Conservation (phyloP, 2,113 vertebrate genomes). For the Hyperopisus bebe region DNA sequence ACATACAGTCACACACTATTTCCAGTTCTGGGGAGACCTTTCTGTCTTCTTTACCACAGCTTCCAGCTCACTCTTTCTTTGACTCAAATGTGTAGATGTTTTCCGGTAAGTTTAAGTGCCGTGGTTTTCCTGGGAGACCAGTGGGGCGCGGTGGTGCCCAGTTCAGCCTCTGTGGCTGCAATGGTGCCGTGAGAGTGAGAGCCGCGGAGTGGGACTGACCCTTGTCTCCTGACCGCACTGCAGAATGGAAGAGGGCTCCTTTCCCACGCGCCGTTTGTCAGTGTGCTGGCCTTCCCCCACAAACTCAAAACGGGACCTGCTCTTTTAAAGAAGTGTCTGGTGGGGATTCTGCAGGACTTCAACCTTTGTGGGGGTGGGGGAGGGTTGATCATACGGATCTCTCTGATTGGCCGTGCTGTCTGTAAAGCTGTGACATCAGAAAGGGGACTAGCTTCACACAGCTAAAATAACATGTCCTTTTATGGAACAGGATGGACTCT, state of each 20-base stretch:
- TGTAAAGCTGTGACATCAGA: constrained; percentile 50
- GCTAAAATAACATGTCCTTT: constrained; percentile 74
- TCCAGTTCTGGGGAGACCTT: background rate
- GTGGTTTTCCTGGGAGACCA: background rate
- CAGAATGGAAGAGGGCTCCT: background rate
- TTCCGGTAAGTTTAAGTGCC: background rate
- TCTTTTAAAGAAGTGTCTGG: constrained; percentile 55
- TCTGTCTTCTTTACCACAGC: background rate
- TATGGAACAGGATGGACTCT: constrained; percentile 37
- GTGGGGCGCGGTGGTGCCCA: background rate
- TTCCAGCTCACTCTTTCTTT: background rate
- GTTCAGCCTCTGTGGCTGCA: background rate
- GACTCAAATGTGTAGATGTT: background rate
- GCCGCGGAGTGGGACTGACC: background rate
- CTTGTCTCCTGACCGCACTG: background rate
- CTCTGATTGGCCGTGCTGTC: constrained; percentile 46
- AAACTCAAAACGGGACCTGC: constrained; percentile 31
- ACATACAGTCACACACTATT: background rate
- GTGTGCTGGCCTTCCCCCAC: background rate
- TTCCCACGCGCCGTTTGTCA: background rate
- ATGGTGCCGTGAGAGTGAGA: background rate
- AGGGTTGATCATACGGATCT: constrained; percentile 43
- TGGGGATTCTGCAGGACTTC: constrained; percentile 44
- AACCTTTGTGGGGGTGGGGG: constrained; percentile 39
- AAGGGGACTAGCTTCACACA: constrained; percentile 49